These are phyloP conservation scores for Papilio elwesi DNA, from an alignment of 2,888 invertebrate genomes.

Conservation along the genomic window DNA sequence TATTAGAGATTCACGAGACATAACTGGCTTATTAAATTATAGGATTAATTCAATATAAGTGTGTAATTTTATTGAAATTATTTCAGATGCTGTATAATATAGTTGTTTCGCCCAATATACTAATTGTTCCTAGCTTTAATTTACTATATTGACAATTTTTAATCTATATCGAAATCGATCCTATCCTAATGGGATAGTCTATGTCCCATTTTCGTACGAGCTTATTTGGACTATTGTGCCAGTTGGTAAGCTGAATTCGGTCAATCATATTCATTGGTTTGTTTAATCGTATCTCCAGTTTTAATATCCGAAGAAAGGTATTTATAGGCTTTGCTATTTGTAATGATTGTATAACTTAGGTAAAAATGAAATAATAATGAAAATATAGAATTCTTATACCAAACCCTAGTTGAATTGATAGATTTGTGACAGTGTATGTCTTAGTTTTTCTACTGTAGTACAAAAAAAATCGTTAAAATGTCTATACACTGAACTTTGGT, in stretches of 20 bases:
- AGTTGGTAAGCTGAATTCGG: too few species aligned
- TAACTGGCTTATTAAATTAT: background rate
- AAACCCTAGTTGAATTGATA: background rate
- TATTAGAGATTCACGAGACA: too few species aligned
- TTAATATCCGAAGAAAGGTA: too few species aligned
- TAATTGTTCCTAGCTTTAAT: constrained; percentile 30
- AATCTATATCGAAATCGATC: background rate
- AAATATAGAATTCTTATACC: background rate
- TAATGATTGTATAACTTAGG: background rate
- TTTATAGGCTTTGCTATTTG: background rate
- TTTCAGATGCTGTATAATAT: background rate
- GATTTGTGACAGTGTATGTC: background rate
- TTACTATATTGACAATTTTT: constrained; percentile 9
- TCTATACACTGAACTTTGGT: too few species aligned
- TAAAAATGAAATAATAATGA: background rate
- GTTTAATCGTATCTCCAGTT: background rate
- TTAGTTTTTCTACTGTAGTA: constrained; percentile 7
- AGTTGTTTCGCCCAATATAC: constrained; percentile 10
- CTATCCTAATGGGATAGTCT: background rate
- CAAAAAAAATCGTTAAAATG: background rate
- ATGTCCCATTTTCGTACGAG: too few species aligned
- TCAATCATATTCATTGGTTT: background rate
- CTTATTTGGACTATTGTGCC: too few species aligned
- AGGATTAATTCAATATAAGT: background rate
- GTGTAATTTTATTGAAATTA: background rate